These are phyloP conservation scores for Zaprionus davidi DNA, from an alignment of 1,140 invertebrate genomes.

Conservation along the genomic window DNA sequence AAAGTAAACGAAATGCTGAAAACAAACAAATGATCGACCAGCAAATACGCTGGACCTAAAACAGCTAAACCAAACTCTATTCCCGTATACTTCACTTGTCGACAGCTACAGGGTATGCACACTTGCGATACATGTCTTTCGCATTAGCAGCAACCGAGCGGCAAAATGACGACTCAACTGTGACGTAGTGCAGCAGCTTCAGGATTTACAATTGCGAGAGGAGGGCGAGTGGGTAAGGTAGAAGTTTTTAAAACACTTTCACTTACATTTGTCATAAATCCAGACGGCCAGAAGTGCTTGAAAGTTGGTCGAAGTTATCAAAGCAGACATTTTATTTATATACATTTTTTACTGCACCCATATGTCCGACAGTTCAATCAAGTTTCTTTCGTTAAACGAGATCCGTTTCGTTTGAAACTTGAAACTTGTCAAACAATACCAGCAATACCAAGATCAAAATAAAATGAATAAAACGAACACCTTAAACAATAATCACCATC, in stretches of 20 bases:
- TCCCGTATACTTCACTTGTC: not conserved
- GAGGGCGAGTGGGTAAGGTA: not conserved
- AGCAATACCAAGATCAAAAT: too few relatives aligned
- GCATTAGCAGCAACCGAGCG: conserved; percentile 34
- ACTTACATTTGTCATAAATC: conserved; percentile 39
- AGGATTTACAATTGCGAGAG: conserved; percentile 18
- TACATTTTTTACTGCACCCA: not conserved
- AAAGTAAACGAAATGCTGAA: not conserved
- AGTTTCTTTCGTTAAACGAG: not conserved
- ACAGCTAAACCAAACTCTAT: too few relatives aligned
- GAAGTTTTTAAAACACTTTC: conserved; percentile 23
- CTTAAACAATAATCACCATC: too few relatives aligned
- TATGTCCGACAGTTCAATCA: not conserved
- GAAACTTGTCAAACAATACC: too few relatives aligned
- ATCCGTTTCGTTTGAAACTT: too few relatives aligned
- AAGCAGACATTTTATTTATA: conserved; percentile 11
- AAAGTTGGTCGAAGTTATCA: conserved; percentile 20
- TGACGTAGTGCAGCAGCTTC: conserved; percentile 30
- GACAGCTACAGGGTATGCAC: conserved; percentile 23
- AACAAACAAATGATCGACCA: not conserved
- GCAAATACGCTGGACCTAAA: not conserved
- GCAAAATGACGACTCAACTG: conserved; percentile 35
- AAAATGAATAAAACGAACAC: too few relatives aligned
- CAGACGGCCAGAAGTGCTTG: conserved; percentile 27
- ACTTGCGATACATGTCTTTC: conserved; percentile 46